These are phyloP conservation scores for Girardia tigrina DNA, from an alignment of 2,888 invertebrate species.

Conservation along the genomic window DNA sequence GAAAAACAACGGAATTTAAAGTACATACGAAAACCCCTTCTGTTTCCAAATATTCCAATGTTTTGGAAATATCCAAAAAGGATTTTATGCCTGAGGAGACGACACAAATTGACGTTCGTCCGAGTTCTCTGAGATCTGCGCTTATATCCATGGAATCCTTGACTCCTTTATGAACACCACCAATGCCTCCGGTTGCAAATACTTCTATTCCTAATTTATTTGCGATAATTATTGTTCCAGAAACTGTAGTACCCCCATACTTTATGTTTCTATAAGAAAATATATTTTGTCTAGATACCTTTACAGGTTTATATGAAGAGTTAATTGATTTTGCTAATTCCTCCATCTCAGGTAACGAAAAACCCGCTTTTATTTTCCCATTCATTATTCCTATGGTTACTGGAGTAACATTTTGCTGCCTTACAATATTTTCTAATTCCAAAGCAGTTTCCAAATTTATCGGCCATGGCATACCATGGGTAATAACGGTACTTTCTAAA, in stretches of 20 bases:
- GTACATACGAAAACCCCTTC: constrained; percentile 78
- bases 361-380: constrained; percentile 69
- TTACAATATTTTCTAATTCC: constrained; percentile 65
- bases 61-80: constrained; percentile 81
- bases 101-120: constrained; percentile 70
- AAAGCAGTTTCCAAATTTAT: constrained; percentile 71
- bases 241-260: constrained; percentile 76
- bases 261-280: constrained; percentile 51
- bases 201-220: constrained; percentile 67
- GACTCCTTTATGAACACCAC: constrained; percentile 79
- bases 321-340: constrained; percentile 29
- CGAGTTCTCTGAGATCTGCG: constrained; percentile 78
- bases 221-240: constrained; percentile 76
- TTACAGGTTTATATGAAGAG: constrained; percentile 53
- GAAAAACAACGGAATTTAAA: constrained; percentile 61
- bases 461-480: constrained; percentile 92
- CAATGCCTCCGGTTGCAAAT: constrained; percentile 78
- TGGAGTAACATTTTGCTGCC: constrained; percentile 62
- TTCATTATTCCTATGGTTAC: constrained; percentile 78
- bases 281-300: constrained; percentile 73
- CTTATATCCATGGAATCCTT: constrained; percentile 82
- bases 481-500: constrained; percentile 88
- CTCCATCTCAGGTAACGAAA: constrained; percentile 37
- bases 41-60: constrained; percentile 85
- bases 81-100: constrained; percentile 92